These are phyloP conservation scores for Prietella phreatophila DNA, from an alignment of 2,113 vertebrate species.

Conservation along the genomic window DNA sequence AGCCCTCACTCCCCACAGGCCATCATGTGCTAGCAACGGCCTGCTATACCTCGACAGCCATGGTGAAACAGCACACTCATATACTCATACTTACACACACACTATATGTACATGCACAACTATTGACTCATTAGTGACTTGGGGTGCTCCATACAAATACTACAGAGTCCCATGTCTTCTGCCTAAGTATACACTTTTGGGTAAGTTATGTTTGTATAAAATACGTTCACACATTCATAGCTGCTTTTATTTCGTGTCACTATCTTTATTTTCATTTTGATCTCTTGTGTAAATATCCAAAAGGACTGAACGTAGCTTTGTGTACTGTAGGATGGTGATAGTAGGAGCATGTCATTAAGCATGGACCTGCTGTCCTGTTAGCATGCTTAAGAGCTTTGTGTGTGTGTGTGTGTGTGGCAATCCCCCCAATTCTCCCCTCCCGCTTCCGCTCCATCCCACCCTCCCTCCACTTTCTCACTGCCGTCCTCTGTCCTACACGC, in stretches of 20 bases:
- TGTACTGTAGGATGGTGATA: neutral
- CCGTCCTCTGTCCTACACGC: slow-evolving; percentile 51
- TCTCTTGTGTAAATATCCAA: neutral
- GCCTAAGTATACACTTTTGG: neutral
- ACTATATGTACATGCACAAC: slow-evolving; percentile 13
- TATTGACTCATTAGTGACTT: slow-evolving; percentile 22
- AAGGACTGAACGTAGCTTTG: neutral
- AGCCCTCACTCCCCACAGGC: slow-evolving; percentile 55
- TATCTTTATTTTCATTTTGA: neutral
- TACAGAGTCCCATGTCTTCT: neutral
- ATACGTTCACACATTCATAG: neutral
- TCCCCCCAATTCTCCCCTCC: neutral
- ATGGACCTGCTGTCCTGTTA: slow-evolving; percentile 40
- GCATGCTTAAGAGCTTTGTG: slow-evolving; percentile 29
- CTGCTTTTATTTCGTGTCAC: neutral
- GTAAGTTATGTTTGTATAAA: neutral
- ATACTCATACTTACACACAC: slow-evolving; percentile 39
- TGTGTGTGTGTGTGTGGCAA: neutral
- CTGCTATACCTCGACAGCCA: slow-evolving; percentile 40
- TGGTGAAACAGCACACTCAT: slow-evolving; percentile 29
- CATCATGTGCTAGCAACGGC: slow-evolving; percentile 34
- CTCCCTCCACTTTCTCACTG: slow-evolving; percentile 24
- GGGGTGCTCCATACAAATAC: neutral
- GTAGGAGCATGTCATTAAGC: slow-evolving; percentile 11
- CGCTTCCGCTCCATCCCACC: slow-evolving; percentile 1